phyloP scores from a whole-genome alignment of 2,888 invertebrate species.

The Clusia tigrina region DNA sequence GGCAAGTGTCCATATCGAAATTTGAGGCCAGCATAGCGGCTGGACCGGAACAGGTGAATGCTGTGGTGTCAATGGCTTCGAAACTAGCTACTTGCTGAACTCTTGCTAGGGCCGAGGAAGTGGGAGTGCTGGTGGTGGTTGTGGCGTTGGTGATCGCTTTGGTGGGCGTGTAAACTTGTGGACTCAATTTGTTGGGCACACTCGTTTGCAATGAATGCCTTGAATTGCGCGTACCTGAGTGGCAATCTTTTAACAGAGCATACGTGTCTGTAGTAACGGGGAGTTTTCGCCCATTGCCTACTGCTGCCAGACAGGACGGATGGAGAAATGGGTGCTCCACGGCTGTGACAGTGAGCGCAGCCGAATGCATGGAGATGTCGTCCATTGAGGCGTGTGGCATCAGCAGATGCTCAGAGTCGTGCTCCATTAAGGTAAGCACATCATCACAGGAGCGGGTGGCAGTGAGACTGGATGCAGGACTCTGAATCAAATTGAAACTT shows the following conservation, averaged over 20 bases:
- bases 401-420: conserved; percentile 22
- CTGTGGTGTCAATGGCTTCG: conserved; percentile 45
- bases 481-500: conserved; percentile 67
- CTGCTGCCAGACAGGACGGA: conserved; percentile 33
- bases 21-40: background rate
- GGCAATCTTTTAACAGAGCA: conserved; percentile 43
- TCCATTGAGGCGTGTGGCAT: conserved; percentile 65
- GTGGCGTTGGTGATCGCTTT: background rate
- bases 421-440: conserved; percentile 64
- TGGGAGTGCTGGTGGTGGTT: background rate
- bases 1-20: conserved; percentile 65
- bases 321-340: conserved; percentile 49
- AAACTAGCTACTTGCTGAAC: conserved; percentile 50
- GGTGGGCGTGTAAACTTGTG: conserved; percentile 68
- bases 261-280: conserved; percentile 25
- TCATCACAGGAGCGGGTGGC: conserved; percentile 69
- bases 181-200: conserved; percentile 68
- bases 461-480: conserved; percentile 54
- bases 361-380: conserved; percentile 68
- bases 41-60: conserved; percentile 21
- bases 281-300: too few species aligned
- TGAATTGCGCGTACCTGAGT: background rate
- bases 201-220: conserved; percentile 44
- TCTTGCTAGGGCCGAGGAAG: conserved; percentile 57
- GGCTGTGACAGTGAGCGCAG: conserved; percentile 37